A percentile compares a stretch with the other conserved stretches of the same genome.
Conservation (phyloP, 2,113 vertebrate genomes). For the Atractosteus spatula region DNA sequence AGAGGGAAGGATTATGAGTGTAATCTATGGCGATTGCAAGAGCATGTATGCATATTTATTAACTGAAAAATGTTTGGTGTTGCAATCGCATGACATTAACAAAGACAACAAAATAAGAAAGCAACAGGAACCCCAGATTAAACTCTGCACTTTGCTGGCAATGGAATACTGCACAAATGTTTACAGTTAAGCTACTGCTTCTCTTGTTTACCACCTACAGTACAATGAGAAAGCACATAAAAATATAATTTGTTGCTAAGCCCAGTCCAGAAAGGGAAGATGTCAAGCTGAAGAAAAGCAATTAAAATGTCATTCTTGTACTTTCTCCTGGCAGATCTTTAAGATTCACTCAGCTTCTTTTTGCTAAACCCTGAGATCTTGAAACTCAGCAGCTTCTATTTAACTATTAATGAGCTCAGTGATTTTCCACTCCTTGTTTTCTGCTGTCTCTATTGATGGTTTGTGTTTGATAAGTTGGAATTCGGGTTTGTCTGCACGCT, state of each 20-base stretch:
- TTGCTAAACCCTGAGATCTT: slow-evolving; percentile 12
- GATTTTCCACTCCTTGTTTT: not conserved
- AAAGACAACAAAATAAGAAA: not conserved
- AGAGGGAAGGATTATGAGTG: too few relatives aligned
- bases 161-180: slow-evolving; percentile 21
- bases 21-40: too few relatives aligned
- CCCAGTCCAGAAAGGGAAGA: not conserved
- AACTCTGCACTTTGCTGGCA: slow-evolving; percentile 42
- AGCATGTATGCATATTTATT: too few relatives aligned
- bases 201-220: not conserved
- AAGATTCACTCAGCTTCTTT: slow-evolving; percentile 27
- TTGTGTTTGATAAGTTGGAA: too few relatives aligned
- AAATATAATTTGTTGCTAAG: not conserved
- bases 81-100: not conserved
- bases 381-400: not conserved
- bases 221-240: not conserved
- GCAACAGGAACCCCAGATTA: slow-evolving; percentile 24
- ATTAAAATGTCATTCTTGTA: slow-evolving; percentile 7
- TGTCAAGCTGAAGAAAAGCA: not conserved
- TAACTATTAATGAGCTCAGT: not conserved
- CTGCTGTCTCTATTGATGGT: too few relatives aligned
- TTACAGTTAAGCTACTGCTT: not conserved
- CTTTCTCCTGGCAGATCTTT: not conserved
- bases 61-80: too few relatives aligned
- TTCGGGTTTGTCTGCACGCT: too few relatives aligned